Evolutionary conservation across 2,888 invertebrate species (phyloP).

Genomic region (Galeruca laticollis): DNA sequence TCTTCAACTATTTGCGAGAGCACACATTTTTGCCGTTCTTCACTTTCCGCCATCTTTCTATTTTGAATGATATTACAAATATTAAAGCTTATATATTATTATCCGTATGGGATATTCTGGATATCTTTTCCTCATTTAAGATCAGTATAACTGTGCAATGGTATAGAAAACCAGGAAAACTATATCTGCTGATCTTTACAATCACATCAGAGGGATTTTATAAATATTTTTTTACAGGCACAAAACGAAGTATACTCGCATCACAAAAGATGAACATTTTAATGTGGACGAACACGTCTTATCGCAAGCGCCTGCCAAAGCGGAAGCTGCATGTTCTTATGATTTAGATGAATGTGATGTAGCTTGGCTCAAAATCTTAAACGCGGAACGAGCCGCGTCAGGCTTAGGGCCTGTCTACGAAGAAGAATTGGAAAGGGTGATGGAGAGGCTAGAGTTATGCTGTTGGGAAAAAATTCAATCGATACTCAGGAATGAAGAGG

Average conservation of each 20-base stretch:
- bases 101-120: no score
- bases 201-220: slow-evolving; percentile 7
- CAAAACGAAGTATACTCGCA: slow-evolving; percentile 91
- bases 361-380: slow-evolving; percentile 88
- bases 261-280: slow-evolving; percentile 89
- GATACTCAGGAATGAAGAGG: slow-evolving; percentile 91
- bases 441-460: slow-evolving; percentile 92
- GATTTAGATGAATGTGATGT: slow-evolving; percentile 95
- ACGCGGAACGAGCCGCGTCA: slow-evolving; percentile 86
- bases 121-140: no score
- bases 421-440: slow-evolving; percentile 89
- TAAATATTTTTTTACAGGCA: slow-evolving; percentile 71
- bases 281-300: slow-evolving; percentile 86
- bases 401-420: slow-evolving; percentile 83
- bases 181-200: not conserved
- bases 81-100: no score
- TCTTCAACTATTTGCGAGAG: no score
- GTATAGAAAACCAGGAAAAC: no score
- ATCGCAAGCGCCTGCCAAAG: slow-evolving; percentile 86
- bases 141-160: no score
- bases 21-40: no score
- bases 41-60: no score
- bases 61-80: no score
- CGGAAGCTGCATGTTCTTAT: slow-evolving; percentile 94
- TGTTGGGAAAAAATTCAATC: slow-evolving; percentile 95